Percentiles rank a stretch among this genome's conserved stretches.
Conservation (phyloP, 2,888 invertebrate species). For the Chelonus formosanus region DNA sequence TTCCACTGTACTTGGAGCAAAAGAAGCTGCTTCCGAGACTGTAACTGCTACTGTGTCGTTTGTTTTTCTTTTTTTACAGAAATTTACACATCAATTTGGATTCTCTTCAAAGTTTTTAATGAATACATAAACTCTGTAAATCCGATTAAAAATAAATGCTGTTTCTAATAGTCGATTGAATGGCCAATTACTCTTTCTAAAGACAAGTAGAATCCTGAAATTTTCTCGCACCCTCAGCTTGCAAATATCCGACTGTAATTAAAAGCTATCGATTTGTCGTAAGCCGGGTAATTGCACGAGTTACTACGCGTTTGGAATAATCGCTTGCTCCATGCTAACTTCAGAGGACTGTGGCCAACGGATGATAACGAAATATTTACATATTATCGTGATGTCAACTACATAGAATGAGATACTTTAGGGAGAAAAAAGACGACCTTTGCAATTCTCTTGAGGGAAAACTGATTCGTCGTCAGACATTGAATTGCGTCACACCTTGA, state of each 20-base stretch:
- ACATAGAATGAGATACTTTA: constrained; percentile 24
- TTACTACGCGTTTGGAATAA: constrained; percentile 62
- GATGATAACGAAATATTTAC: constrained; percentile 64
- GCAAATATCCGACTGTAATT: constrained; percentile 52
- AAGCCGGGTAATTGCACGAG: constrained; percentile 63
- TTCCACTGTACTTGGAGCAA: constrained; percentile 36
- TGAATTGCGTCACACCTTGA: constrained; percentile 2
- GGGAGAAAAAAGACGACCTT: too few species aligned
- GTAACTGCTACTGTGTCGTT: constrained; percentile 13
- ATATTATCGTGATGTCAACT: constrained; percentile 59
- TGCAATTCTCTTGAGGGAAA: neutral
- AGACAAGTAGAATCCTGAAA: constrained; percentile 27
- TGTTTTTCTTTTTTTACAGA: constrained; percentile 1
- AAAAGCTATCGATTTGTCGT: constrained; percentile 64
- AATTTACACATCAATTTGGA: neutral
- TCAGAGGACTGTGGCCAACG: constrained; percentile 36
- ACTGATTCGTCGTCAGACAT: constrained; percentile 8
- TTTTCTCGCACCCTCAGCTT: constrained; percentile 24
- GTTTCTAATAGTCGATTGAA: constrained; percentile 22
- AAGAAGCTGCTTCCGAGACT: constrained; percentile 17
- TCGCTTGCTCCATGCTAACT: constrained; percentile 45
- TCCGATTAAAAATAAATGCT: constrained; percentile 22
- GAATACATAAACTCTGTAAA: constrained; percentile 1
- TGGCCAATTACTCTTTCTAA: constrained; percentile 21
- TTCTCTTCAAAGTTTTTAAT: too few species aligned